phyloP scores from a whole-genome alignment of 2,888 invertebrate species.

The Petrophora chlorosata region DNA sequence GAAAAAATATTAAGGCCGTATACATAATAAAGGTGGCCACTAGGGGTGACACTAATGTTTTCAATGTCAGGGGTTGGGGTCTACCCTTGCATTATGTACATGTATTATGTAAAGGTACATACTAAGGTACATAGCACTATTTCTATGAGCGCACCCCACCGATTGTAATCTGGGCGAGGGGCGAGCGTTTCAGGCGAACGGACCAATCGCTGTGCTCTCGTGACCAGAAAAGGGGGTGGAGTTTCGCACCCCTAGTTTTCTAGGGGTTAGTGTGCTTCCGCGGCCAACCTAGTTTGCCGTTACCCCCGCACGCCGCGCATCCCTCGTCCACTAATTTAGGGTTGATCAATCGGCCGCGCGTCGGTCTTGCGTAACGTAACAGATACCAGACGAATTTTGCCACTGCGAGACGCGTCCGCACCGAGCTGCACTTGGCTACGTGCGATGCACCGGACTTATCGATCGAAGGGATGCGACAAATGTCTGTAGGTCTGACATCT shows the following conservation, averaged over 20 bases:
- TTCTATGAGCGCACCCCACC: constrained; percentile 83
- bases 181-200: constrained; percentile 73
- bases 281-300: constrained; percentile 82
- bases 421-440: not conserved
- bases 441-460: constrained; percentile 5
- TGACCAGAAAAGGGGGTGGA: constrained; percentile 84
- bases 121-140: constrained; percentile 76
- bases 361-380: constrained; percentile 74
- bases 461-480: constrained; percentile 16
- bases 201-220: constrained; percentile 81
- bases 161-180: constrained; percentile 83
- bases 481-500: constrained; percentile 7
- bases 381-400: constrained; percentile 58
- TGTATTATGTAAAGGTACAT: constrained; percentile 66
- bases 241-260: constrained; percentile 84
- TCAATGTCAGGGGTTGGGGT: constrained; percentile 77
- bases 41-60: constrained; percentile 46
- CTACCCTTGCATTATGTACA: constrained; percentile 64
- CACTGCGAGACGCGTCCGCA: constrained; percentile 17
- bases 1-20: too few relatives aligned
- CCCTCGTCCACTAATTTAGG: constrained; percentile 79
- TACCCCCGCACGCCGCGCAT: constrained; percentile 65
- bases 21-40: not conserved
- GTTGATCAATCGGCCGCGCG: constrained; percentile 78
- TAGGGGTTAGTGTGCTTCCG: constrained; percentile 84